Evolutionary conservation across 2,113 vertebrate genomes (phyloP).

Genomic region (Chascanopsetta lugubris): DNA sequence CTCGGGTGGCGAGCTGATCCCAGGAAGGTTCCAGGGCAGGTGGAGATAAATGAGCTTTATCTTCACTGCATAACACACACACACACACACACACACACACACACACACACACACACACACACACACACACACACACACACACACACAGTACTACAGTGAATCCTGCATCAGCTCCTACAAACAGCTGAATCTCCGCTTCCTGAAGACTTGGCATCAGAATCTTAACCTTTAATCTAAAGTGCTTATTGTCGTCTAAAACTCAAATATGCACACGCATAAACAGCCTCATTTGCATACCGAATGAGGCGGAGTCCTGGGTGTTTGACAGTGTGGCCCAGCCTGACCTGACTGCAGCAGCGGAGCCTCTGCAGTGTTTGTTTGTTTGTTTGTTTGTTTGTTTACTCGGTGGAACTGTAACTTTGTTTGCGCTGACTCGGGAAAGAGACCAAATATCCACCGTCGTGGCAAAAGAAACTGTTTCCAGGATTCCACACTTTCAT

Average conservation of each 20-base stretch:
- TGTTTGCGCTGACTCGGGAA: too few relatives aligned
- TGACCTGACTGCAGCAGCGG: constrained; percentile 41
- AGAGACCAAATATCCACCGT: too few relatives aligned
- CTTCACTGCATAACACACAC: constrained; percentile 18
- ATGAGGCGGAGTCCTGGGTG: constrained; percentile 27
- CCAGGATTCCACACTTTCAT: too few relatives aligned
- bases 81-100: constrained; percentile 20
- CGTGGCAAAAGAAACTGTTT: too few relatives aligned
- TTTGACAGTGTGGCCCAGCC: constrained; percentile 34
- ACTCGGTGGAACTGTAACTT: neutral
- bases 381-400: too few relatives aligned
- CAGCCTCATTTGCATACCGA: constrained; percentile 49
- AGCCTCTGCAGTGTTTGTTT: too few relatives aligned
- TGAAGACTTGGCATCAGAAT: constrained; percentile 22
- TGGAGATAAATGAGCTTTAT: constrained; percentile 72
- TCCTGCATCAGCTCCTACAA: constrained; percentile 26
- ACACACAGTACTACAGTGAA: constrained; percentile 8
- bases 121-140: constrained; percentile 21
- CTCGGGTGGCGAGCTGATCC: constrained; percentile 60
- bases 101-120: neutral
- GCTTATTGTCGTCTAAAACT: constrained; percentile 41
- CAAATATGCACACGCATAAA: constrained; percentile 30
- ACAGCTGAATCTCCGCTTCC: constrained; percentile 12
- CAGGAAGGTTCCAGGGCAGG: constrained; percentile 60
- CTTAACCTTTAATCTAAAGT: constrained; percentile 32